Conservation (phyloP, 2,888 invertebrate genomes). For the Octodonta nipae region DNA sequence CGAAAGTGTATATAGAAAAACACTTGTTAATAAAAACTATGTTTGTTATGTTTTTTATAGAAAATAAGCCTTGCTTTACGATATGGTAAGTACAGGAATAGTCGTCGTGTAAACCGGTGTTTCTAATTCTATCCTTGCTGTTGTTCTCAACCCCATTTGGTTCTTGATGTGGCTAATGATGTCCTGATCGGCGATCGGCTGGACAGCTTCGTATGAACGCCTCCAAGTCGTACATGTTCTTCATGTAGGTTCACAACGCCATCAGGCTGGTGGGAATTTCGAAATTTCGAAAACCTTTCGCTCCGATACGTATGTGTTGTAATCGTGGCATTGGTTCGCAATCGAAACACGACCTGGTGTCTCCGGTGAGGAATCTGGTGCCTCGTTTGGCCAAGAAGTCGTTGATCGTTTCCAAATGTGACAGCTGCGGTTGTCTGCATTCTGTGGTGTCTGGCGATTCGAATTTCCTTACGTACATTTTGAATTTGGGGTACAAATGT, state of each 20-base stretch:
- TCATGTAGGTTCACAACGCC: constrained; percentile 93
- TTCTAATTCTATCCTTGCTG: constrained; percentile 92
- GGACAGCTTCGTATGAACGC: constrained; percentile 98
- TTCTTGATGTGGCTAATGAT: constrained; percentile 98
- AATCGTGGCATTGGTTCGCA: constrained; percentile 84
- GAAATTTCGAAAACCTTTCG: constrained; percentile 74
- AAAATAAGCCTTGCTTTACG: too few relatives aligned
- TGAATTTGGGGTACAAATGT: constrained; percentile 94
- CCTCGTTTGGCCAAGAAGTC: constrained; percentile 74
- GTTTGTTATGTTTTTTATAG: too few relatives aligned
- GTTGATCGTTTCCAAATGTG: constrained; percentile 78
- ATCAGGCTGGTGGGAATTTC: constrained; percentile 68
- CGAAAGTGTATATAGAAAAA: too few relatives aligned
- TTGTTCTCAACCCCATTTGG: constrained; percentile 91
- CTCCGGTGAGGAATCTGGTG: constrained; percentile 82
- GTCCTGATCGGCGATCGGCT: constrained; percentile 95
- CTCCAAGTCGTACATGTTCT: constrained; percentile 94
- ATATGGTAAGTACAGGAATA: constrained; percentile 57
- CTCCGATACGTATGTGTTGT: constrained; percentile 92
- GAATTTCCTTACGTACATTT: constrained; percentile 84
- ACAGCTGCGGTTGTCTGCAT: constrained; percentile 64
- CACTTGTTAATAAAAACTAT: too few relatives aligned
- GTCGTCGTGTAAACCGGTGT: constrained; percentile 93
- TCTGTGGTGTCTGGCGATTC: constrained; percentile 43
- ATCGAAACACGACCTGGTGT: constrained; percentile 98